phyloP scores from a whole-genome alignment of 1,140 invertebrate genomes.

The Drosophila subobscura region DNA sequence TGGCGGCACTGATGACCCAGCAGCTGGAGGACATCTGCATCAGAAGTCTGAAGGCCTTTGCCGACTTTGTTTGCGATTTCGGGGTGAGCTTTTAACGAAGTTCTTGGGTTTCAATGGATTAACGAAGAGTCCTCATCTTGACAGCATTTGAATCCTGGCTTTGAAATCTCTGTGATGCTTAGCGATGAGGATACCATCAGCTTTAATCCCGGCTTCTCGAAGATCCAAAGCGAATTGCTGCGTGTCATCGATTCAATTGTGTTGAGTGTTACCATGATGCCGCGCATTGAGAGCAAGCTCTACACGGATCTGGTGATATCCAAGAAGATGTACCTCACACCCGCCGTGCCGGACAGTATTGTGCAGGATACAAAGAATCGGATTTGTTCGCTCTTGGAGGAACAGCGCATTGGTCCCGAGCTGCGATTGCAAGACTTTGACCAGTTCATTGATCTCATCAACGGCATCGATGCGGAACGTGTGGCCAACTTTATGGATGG shows the following conservation, averaged over 20 bases:
- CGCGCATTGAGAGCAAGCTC: conserved; percentile 87
- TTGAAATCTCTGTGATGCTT: conserved; percentile 89
- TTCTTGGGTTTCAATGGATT: neutral
- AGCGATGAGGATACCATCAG: conserved; percentile 87
- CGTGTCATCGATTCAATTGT: conserved; percentile 89
- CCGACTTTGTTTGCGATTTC: conserved; percentile 90
- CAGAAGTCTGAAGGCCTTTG: conserved; percentile 91
- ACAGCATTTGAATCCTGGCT: conserved; percentile 89
- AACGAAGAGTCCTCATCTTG: conserved; percentile 33
- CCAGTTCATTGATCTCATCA: conserved; percentile 91
- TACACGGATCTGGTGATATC: conserved; percentile 73
- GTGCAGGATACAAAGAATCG: conserved; percentile 85
- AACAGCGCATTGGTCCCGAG: conserved; percentile 88
- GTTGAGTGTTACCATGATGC: conserved; percentile 87
- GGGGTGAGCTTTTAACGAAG: conserved; percentile 85
- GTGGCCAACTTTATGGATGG: conserved; percentile 88
- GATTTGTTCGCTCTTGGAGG: conserved; percentile 87
- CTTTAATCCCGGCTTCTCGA: conserved; percentile 92
- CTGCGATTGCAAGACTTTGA: conserved; percentile 90
- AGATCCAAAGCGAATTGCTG: conserved; percentile 89
- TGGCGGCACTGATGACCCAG: conserved; percentile 93
- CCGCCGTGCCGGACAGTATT: conserved; percentile 88
- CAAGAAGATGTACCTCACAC: conserved; percentile 84
- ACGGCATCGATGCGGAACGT: conserved; percentile 87
- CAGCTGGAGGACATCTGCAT: conserved; percentile 91